Evolutionary conservation across 2,113 vertebrate species (phyloP).

Genomic region (Xenotilapia leptura): DNA sequence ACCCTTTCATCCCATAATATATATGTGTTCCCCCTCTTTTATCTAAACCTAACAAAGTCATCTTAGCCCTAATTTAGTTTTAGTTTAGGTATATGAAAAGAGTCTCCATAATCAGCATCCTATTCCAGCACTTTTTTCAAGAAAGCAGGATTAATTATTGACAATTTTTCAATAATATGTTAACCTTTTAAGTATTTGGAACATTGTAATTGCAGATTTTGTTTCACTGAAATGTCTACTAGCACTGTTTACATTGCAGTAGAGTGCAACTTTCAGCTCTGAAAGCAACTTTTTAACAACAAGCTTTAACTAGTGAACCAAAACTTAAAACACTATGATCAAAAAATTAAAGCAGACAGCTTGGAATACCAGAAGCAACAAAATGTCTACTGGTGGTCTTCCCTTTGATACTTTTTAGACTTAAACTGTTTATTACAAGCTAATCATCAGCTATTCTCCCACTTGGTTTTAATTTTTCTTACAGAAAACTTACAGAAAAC

Average conservation of each 20-base stretch:
- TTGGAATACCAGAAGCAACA: not conserved
- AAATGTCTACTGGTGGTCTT: not conserved
- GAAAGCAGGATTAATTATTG: rapidly evolving
- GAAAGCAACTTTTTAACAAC: not conserved
- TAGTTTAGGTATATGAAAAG: not conserved
- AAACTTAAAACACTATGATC: not conserved
- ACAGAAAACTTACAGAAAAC: not conserved
- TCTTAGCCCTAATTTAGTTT: not conserved
- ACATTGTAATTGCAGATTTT: not conserved
- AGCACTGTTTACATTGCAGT: not conserved
- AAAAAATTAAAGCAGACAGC: not conserved
- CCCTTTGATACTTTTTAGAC: not conserved
- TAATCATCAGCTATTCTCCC: not conserved
- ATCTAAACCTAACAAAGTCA: not conserved
- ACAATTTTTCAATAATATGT: not conserved
- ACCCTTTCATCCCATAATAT: not conserved
- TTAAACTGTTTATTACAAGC: not conserved
- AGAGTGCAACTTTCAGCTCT: rapidly evolving
- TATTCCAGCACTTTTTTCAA: not conserved
- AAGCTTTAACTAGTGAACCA: not conserved
- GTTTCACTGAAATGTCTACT: not conserved
- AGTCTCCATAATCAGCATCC: rapidly evolving
- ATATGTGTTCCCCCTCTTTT: not conserved
- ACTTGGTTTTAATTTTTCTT: rapidly evolving
- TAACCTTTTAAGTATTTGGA: not conserved